Base-by-base conservation (phyloP, 2,888 invertebrate species). In the Helobdella robusta region DNA sequence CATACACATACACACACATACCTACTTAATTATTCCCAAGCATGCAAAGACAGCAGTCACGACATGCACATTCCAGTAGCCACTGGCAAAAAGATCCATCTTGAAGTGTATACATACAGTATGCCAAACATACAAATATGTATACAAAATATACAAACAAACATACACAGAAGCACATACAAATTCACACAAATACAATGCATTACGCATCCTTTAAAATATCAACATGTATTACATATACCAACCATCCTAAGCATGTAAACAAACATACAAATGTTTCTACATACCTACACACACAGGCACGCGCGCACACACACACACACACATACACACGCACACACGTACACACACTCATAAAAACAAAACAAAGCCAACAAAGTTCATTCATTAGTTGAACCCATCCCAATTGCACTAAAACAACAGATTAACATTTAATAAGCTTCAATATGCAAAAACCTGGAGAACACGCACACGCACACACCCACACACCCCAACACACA, bases 291-390 rank as follows among this genome's bases (percentile, higher is more conserved):
- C 56, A 56, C 32, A 56, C 56, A 56, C 56, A 56, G n/a, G 30
- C 56, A 56, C 56, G 30, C 32, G 30, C 56, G 30, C 56, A 56
- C 32, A 56, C 56, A 56, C 56, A 56, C 32, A 56, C 56, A 56
- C 56, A 56, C 32, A 56, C 56, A 56, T 30, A 56, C 32, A 56
- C 56, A 56, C 56, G 30, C 32, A 56, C 56, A 56, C 56, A 56
- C 32, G 28, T 30, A 56, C 56, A 56, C 32, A 30, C 56, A 56
- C 56, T 8, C 50, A 50, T 25, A 50, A 5, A 18, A 6, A 18
- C n/a, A 50, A n/a, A n/a, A n/a, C n/a, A n/a, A 6, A 50, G 6
- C 40, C 15, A 40, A 15, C 15, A n/a, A n/a, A n/a, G n/a, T n/a
- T n/a, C n/a, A n/a, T n/a, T n/a, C n/a, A n/a, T n/a, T n/a, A n/a